These are phyloP conservation scores for Calameuta idolon DNA, from an alignment of 2,888 invertebrate species.

Conservation along the genomic window DNA sequence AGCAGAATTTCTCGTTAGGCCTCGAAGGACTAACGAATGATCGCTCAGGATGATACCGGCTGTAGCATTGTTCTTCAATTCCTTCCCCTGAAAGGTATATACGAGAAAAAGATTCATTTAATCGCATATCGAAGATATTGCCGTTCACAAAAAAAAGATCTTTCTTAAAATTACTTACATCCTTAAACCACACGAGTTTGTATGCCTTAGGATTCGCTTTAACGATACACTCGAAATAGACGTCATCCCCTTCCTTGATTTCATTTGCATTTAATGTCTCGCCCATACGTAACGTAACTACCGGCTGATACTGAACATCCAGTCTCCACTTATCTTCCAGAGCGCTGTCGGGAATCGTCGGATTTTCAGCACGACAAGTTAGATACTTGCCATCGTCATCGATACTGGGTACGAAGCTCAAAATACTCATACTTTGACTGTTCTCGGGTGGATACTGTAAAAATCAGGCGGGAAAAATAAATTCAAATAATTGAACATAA, in stretches of 20 bases:
- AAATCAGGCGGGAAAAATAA: too few species aligned
- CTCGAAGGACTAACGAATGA: slow-evolving; percentile 87
- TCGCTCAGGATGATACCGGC: slow-evolving; percentile 87
- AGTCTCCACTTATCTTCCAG: slow-evolving; percentile 90
- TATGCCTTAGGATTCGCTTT: slow-evolving; percentile 87
- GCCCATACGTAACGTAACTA: slow-evolving; percentile 85
- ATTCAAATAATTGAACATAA: neutral
- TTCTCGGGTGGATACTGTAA: slow-evolving; percentile 83
- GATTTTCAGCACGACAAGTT: slow-evolving; percentile 90
- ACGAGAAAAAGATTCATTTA: slow-evolving; percentile 6
- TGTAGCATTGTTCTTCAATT: slow-evolving; percentile 85
- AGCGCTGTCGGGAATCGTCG: slow-evolving; percentile 83
- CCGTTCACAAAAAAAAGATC: neutral
- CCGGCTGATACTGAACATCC: slow-evolving; percentile 91
- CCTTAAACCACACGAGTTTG: slow-evolving; percentile 88
- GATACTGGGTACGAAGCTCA: slow-evolving; percentile 84
- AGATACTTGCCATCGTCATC: slow-evolving; percentile 92
- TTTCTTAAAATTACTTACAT: slow-evolving; percentile 74
- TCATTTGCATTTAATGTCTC: slow-evolving; percentile 86
- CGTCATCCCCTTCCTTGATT: slow-evolving; percentile 91
- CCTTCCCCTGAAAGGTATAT: slow-evolving; percentile 74
- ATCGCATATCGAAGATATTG: neutral
- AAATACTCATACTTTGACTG: slow-evolving; percentile 83
- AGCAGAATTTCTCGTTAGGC: slow-evolving; percentile 84
- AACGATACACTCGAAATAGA: slow-evolving; percentile 89